A percentile compares a stretch with the other conserved stretches of the same genome.
Evolutionary conservation across 2,888 invertebrate genomes (phyloP).

Genomic region (Xanthostigma xanthostigma): DNA sequence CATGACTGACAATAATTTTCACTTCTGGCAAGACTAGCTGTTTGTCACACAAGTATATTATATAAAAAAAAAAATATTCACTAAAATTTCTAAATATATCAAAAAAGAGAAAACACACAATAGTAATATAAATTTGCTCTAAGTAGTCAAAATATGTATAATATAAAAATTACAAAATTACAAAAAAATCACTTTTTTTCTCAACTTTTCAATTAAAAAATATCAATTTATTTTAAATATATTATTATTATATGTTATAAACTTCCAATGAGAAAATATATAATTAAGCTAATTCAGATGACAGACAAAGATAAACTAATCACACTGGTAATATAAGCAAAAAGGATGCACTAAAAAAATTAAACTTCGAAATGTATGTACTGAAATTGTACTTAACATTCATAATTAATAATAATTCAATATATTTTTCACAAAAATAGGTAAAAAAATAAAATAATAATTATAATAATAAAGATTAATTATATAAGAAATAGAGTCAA

Average conservation of each 20-base stretch:
- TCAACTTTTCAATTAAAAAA: background rate
- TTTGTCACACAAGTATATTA: background rate
- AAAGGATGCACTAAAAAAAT: too few species aligned
- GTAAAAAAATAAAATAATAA: constrained; percentile 36
- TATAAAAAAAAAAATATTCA: background rate
- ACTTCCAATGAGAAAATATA: too few species aligned
- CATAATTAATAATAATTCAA: constrained; percentile 24
- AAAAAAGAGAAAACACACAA: constrained; percentile 5
- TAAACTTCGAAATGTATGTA: constrained; percentile 20
- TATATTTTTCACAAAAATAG: constrained; percentile 32
- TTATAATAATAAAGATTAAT: constrained; percentile 29
- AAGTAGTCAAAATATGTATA: constrained; percentile 1
- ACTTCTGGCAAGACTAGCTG: background rate
- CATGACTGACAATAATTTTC: background rate
- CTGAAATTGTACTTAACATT: constrained; percentile 30
- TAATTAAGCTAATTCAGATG: too few species aligned
- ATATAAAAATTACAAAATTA: constrained; percentile 3
- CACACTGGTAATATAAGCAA: too few species aligned
- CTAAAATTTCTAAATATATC: constrained; percentile 5
- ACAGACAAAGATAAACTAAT: too few species aligned
- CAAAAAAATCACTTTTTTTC: background rate
- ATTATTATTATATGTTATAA: too few species aligned
- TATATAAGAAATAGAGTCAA: constrained; percentile 29
- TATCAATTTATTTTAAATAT: background rate
- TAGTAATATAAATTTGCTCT: constrained; percentile 6